phyloP scores from a whole-genome alignment of 64 coral and sea anemone genomes.

The Pocillopora verrucosa region DNA sequence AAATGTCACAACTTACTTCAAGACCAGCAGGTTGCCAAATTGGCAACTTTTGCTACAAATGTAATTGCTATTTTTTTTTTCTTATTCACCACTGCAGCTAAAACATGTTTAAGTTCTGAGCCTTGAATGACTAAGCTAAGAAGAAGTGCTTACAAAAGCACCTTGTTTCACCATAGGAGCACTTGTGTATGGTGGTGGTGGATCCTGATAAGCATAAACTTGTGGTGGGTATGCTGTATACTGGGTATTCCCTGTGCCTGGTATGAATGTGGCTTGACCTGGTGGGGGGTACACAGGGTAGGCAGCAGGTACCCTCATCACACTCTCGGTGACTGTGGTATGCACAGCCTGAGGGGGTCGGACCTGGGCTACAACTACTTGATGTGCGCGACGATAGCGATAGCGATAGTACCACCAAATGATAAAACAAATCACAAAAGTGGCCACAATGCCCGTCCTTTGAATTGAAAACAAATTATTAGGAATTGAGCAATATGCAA shows the following conservation, averaged over 20 bases:
- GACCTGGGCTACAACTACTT: constrained; percentile 2
- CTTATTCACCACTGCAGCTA: too few relatives aligned
- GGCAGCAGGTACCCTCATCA: constrained; percentile 4
- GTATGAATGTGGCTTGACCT: background rate
- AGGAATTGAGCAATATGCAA: background rate
- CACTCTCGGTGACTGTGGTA: background rate
- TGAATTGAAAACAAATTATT: background rate
- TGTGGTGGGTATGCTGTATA: constrained; percentile 5
- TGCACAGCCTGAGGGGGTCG: background rate
- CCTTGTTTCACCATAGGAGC: background rate
- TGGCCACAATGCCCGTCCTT: constrained; percentile 64
- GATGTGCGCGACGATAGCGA: constrained; percentile 64
- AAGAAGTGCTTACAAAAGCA: background rate
- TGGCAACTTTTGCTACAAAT: too few relatives aligned
- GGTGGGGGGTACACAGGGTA: background rate
- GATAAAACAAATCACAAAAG: constrained; percentile 61
- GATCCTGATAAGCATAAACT: background rate
- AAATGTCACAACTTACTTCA: too few relatives aligned
- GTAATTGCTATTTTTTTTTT: too few relatives aligned
- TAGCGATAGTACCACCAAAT: constrained; percentile 94
- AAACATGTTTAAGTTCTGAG: too few relatives aligned
- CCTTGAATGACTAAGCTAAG: too few relatives aligned
- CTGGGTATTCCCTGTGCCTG: background rate
- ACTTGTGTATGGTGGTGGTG: constrained; percentile 17
- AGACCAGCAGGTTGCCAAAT: too few relatives aligned